Evolutionary conservation across 1,140 invertebrate genomes (phyloP).

Genomic region (Pogonognathellus flavescens): DNA sequence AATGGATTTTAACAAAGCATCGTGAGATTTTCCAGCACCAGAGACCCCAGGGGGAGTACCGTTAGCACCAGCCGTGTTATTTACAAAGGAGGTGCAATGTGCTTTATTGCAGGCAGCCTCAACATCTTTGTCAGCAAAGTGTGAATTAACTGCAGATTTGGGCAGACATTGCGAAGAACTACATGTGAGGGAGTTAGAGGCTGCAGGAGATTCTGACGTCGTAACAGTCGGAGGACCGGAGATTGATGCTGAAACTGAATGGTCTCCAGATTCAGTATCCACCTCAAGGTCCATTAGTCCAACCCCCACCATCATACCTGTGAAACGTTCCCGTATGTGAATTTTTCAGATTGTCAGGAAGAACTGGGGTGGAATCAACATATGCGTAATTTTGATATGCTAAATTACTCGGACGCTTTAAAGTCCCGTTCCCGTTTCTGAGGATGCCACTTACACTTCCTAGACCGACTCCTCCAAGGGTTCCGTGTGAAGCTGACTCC

Average conservation of each 20-base stretch:
- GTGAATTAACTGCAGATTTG: background rate
- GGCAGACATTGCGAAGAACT: slow-evolving; percentile 3
- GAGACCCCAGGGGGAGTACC: too few species aligned
- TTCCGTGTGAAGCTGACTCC: slow-evolving; percentile 52
- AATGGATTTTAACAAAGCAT: too few species aligned
- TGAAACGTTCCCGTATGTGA: slow-evolving; percentile 50
- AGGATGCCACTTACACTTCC: slow-evolving; percentile 15
- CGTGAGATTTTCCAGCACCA: too few species aligned
- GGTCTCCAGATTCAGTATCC: background rate
- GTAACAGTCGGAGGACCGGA: slow-evolving; percentile 2
- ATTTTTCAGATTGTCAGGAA: slow-evolving; percentile 47
- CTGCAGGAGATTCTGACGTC: background rate
- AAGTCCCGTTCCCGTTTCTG: slow-evolving; percentile 50
- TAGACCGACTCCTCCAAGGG: background rate
- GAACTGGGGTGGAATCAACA: slow-evolving; percentile 53
- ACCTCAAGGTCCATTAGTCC: slow-evolving; percentile 15
- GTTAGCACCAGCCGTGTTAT: background rate
- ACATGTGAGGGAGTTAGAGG: background rate
- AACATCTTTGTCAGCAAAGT: background rate
- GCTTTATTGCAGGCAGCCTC: background rate
- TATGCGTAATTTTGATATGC: slow-evolving; percentile 64
- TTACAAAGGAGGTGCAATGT: slow-evolving; percentile 6
- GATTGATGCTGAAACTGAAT: background rate
- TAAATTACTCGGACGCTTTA: slow-evolving; percentile 56
- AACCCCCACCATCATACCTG: slow-evolving; percentile 38